Base-by-base conservation (phyloP, 1,140 invertebrate species). In the Cotesia chilonis region DNA sequence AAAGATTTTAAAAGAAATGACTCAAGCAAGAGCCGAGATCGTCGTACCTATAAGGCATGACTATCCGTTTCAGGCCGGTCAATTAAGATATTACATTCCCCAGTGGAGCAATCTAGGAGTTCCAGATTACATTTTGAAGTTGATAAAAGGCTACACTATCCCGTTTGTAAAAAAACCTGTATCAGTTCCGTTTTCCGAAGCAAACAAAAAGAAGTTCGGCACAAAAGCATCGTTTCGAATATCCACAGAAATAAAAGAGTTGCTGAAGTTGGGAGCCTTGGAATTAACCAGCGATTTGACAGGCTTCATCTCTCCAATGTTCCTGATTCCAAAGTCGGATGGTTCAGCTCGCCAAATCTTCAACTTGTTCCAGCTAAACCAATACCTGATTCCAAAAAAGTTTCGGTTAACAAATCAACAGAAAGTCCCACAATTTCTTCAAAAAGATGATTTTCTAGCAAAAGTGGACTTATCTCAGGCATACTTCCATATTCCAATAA, bases 231-330 rank as follows among this genome's bases (percentile, higher is more conserved):
- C 47, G 7, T 51, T 51, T n/a, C 64, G 64, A 10, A 78, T 81
- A 76, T 72, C 75, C 20, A 65, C 71, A 51, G 72, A 77, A 70
- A 78, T 79, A 57, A 35, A 64, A 17, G 17, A 66, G 2, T 63
- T 79, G 38, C 70, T 74, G 41, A 12, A 72, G 14, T 59, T 71
- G 51, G 7, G 55, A 10, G 67, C 81, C 17, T 10, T 83, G 7
- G 75, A 81, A 57, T 5, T 28, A 41, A 61, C 57, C 5, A 12
- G 41, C 10, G 3, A 17, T 6, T 66, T 70, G 3, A 72, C 77
- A 28, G 78, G 75, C 47, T 83, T 83, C 65, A 71, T 82, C 12
- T 83, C 79, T 14, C 76, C 74, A n/a, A 76, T 84, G 55, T 83
- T 84, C 61, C 73, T 85, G 35, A 66, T 79, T 12, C 63, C 59